phyloP scores from a whole-genome alignment of 1,140 invertebrate genomes.

The Drosophila melanica region DNA sequence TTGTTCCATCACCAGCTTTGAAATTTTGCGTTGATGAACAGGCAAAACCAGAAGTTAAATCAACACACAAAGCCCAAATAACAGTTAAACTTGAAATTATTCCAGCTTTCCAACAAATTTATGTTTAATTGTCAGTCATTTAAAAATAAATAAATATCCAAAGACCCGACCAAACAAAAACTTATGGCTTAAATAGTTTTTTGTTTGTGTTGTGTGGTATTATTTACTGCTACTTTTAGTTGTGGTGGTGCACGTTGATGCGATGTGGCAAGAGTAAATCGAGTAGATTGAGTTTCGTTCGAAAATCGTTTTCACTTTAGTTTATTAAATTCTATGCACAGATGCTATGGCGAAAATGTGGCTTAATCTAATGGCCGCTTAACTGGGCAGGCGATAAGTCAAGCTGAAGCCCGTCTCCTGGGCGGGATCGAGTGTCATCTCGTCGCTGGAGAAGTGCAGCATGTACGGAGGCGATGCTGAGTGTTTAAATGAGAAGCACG shows the following conservation, averaged over 20 bases:
- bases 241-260: neutral
- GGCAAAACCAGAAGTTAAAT: too few species aligned
- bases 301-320: conserved; percentile 42
- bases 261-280: conserved; percentile 13
- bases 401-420: conserved; percentile 69
- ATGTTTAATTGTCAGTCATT: too few species aligned
- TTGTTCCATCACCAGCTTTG: too few species aligned
- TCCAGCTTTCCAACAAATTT: too few species aligned
- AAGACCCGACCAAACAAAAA: too few species aligned
- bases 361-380: conserved; percentile 40
- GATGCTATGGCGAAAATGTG: conserved; percentile 15
- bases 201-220: too few species aligned
- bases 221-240: too few species aligned
- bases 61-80: too few species aligned
- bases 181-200: too few species aligned
- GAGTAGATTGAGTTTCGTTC: neutral
- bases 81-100: too few species aligned
- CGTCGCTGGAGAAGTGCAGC: conserved; percentile 70
- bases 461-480: conserved; percentile 65
- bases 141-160: too few species aligned
- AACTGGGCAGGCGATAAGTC: conserved; percentile 55
- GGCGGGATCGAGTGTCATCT: conserved; percentile 52
- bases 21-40: too few species aligned
- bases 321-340: conserved; percentile 64
- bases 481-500: neutral